Evolutionary conservation across 2,797 vertebrate species (phyloP).

Genomic region (Myotis pilosus): DNA sequence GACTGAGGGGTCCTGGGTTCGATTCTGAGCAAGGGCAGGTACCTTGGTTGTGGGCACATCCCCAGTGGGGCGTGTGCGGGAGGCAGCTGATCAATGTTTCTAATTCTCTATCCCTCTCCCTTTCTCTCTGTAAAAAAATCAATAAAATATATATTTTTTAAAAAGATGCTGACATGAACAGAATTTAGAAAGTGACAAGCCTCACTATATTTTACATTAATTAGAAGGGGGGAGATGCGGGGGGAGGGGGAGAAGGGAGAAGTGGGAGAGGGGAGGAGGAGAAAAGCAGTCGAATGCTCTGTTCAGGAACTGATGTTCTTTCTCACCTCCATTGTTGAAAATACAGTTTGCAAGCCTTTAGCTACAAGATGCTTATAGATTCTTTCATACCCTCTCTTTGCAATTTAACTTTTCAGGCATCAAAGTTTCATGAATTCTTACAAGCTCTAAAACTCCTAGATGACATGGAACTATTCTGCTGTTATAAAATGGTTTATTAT

Average conservation of each 20-base stretch:
- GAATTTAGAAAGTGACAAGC: neutral
- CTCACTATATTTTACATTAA: neutral
- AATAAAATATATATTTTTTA: too few relatives aligned
- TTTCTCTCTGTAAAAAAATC: too few relatives aligned
- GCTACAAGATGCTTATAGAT: neutral
- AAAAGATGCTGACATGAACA: neutral
- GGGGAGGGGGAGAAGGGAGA: too few relatives aligned
- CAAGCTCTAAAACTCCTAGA: rapidly evolving
- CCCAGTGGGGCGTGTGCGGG: too few relatives aligned
- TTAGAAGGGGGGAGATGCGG: neutral
- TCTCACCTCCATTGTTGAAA: neutral
- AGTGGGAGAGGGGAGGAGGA: neutral
- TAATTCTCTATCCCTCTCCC: too few relatives aligned
- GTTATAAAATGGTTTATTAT: constrained; percentile 48
- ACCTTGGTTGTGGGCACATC: too few relatives aligned
- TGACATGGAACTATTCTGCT: neutral
- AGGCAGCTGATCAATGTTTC: too few relatives aligned
- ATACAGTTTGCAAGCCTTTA: neutral
- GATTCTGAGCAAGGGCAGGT: too few relatives aligned
- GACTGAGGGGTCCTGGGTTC: too few relatives aligned
- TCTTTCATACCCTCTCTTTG: neutral
- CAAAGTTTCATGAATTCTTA: neutral
- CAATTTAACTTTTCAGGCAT: neutral
- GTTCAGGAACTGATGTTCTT: neutral
- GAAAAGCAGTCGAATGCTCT: neutral